Conservation (phyloP, 2,113 vertebrate genomes). For the Neogobius melanostomus region DNA sequence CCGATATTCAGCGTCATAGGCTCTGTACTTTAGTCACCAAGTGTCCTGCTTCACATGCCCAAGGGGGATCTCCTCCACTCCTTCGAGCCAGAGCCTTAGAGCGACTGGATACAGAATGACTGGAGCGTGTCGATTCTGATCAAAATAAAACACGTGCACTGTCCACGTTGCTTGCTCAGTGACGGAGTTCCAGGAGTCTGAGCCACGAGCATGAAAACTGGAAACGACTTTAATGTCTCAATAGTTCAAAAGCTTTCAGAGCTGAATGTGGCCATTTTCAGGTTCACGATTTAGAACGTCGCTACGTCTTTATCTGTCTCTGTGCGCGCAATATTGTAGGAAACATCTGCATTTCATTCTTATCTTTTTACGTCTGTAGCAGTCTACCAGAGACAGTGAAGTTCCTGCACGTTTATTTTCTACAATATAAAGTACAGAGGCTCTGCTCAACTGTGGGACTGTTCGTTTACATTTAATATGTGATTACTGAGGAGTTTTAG, state of each 20-base stretch:
- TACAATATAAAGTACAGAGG: constrained; percentile 39
- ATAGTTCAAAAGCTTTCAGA: constrained; percentile 58
- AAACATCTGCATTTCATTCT: constrained; percentile 43
- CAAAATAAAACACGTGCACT: constrained; percentile 43
- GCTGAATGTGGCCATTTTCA: constrained; percentile 44
- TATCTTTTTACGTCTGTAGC: constrained; percentile 62
- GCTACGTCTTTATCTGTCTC: neutral
- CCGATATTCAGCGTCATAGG: constrained; percentile 65
- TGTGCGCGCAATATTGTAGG: no score
- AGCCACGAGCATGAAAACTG: constrained; percentile 18
- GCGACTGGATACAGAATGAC: constrained; percentile 51
- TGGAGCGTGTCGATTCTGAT: constrained; percentile 48
- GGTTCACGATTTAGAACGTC: constrained; percentile 6
- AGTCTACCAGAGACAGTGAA: constrained; percentile 46
- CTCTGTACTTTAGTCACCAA: no score
- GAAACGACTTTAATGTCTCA: constrained; percentile 41
- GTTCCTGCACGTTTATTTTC: constrained; percentile 61
- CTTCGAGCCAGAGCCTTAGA: no score
- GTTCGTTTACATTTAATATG: constrained; percentile 67
- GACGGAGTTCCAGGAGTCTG: constrained; percentile 54
- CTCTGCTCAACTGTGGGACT: constrained; percentile 42
- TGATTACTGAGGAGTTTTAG: constrained; percentile 53
- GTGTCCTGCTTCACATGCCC: no score
- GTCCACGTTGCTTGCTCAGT: constrained; percentile 37
- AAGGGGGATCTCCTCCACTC: no score